Evolutionary conservation across 2,113 vertebrate genomes (phyloP), one percentile per base, ranked within the genome.

Genomic region (Caloenas nicobarica): DNA sequence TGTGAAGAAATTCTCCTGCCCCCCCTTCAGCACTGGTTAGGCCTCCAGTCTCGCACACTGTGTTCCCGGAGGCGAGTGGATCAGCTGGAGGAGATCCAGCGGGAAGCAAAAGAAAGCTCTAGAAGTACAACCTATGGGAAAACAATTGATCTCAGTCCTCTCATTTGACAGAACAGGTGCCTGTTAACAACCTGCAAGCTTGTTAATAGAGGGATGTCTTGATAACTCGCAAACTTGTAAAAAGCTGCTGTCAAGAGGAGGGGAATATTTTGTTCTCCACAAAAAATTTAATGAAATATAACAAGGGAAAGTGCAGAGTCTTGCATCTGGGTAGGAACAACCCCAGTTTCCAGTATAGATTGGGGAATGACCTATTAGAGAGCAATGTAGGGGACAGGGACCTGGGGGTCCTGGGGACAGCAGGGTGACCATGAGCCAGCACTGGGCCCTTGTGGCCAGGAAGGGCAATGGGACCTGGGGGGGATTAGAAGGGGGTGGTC

Each of bases 41-140:
- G 40, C 65, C 50, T 66, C n/a, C 50, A 57, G 50, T 64, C 48
- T 29, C 69, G 68, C 23, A 28, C 33, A 12, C 19, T 38, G 6
- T 80, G 36, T 88, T 89, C 92, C 44, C 78, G 86, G 70, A 79
- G 28, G 19, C 0, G 0, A 77, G 36, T 34, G 26, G 25, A 66
- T 81, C 51, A 84, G 69, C 69, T 95, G 84, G 69, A 81, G 13
- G 4, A 17, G 10, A 84, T 84, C 91, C 93, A 92, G 68, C 50
- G 54, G 51, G 81, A 95, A 86, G 69, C 64, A 91, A 86, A 91
- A 84, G 83, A 96, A 97, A 89, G 48, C 22, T 89, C 91, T 95
- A 74, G 86, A 95, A 95, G 36, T 64, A 65, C 3, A 87, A 2
- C 19, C 69, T 40, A 0, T 15, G 31, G 76, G 60, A 48, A 81